Evolutionary conservation across 1,140 invertebrate species (phyloP).

Genomic region (Chymomyza costata): DNA sequence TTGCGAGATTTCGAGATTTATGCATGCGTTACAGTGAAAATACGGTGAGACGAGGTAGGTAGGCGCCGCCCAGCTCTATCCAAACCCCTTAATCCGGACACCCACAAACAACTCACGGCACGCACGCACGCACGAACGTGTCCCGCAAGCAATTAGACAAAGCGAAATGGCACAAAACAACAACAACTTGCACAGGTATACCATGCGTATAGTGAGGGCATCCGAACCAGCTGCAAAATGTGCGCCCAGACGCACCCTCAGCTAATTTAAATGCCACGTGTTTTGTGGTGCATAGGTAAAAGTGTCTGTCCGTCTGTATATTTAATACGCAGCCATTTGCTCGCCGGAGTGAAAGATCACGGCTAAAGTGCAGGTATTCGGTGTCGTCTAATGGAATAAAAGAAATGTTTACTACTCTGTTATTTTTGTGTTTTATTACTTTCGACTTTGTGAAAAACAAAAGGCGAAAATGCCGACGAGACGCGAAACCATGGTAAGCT

Average conservation of each 20-base stretch:
- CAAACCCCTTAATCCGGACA: background rate
- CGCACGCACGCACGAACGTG: constrained; percentile 40
- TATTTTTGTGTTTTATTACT: no score
- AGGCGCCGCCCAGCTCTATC: constrained; percentile 17
- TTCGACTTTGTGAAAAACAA: no score
- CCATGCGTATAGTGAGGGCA: no score
- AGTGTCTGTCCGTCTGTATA: constrained; percentile 9
- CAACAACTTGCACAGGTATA: constrained; percentile 18
- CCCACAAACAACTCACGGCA: background rate
- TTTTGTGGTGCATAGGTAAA: constrained; percentile 41
- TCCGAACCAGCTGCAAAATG: background rate
- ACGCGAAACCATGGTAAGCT: no score
- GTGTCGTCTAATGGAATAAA: no score
- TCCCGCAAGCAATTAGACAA: constrained; percentile 54
- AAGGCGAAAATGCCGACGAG: no score
- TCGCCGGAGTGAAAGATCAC: constrained; percentile 63
- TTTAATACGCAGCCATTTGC: constrained; percentile 21
- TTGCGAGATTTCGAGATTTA: constrained; percentile 72
- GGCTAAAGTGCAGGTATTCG: constrained; percentile 69
- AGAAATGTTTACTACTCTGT: no score
- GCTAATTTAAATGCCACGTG: constrained; percentile 64
- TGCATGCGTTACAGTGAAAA: constrained; percentile 46
- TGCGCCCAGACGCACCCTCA: constrained; percentile 56
- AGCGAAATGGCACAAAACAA: constrained; percentile 1
- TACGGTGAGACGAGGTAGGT: constrained; percentile 22